phyloP scores from a whole-genome alignment of 2,797 vertebrate species.

The Pempheris klunzingeri region DNA sequence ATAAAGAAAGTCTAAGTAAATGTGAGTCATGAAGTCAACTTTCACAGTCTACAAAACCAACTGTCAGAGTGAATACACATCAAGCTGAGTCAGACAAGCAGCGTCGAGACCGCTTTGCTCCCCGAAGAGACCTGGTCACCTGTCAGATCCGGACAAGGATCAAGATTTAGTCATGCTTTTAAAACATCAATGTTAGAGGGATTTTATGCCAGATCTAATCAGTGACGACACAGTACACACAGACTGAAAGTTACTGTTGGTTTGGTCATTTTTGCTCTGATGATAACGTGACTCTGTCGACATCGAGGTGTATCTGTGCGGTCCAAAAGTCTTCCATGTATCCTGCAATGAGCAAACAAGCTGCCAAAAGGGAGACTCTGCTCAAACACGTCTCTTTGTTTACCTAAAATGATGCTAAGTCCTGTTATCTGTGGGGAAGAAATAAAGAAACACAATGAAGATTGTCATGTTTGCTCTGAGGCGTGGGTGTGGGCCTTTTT shows the following conservation, averaged over 20 bases:
- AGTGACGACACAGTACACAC: neutral
- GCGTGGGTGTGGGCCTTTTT: constrained; percentile 50
- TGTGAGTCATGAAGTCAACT: constrained; percentile 23
- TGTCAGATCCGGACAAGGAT: constrained; percentile 1
- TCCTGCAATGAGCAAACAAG: constrained; percentile 45
- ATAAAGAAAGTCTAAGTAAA: too few relatives aligned
- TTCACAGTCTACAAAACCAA: constrained; percentile 30
- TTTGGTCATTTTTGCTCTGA: neutral
- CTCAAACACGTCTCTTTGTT: constrained; percentile 52
- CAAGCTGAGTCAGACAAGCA: constrained; percentile 20
- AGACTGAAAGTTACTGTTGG: neutral
- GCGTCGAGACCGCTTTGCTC: neutral
- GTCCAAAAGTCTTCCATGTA: neutral
- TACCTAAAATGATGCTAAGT: constrained; percentile 7
- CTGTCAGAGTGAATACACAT: constrained; percentile 48
- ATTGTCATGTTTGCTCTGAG: constrained; percentile 59
- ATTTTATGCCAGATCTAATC: constrained; percentile 2
- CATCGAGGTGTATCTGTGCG: neutral
- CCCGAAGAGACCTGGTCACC: neutral
- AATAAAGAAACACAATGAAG: constrained; percentile 40
- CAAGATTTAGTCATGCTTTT: neutral
- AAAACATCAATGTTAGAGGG: constrained; percentile 10
- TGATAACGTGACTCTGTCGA: constrained; percentile 13
- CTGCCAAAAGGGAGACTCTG: neutral
- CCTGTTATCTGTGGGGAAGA: constrained; percentile 22